These are phyloP conservation scores for Synanthedon formicaeformis DNA, from an alignment of 2,888 invertebrate genomes.

Conservation along the genomic window DNA sequence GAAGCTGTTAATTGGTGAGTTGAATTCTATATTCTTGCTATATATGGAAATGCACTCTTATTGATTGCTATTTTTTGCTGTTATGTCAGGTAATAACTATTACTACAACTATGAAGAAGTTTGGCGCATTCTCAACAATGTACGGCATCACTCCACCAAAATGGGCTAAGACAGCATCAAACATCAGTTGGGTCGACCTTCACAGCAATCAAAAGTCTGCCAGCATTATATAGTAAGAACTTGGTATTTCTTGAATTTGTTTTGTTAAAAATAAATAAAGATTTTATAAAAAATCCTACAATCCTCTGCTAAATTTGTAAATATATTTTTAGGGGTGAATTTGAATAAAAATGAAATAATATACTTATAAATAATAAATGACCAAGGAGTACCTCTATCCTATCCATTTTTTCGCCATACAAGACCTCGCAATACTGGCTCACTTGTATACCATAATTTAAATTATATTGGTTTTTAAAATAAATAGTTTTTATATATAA, in stretches of 20 bases:
- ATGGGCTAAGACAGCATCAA: no score
- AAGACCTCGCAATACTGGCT: no score
- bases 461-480: no score
- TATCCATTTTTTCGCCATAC: neutral
- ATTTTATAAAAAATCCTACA: conserved; percentile 17
- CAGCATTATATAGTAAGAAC: conserved; percentile 59
- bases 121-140: neutral
- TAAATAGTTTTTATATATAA: no score
- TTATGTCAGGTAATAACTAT: conserved; percentile 46
- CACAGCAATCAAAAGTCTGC: conserved; percentile 20
- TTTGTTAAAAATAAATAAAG: conserved; percentile 57
- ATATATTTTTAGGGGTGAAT: conserved; percentile 19
- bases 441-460: no score
- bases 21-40: conserved; percentile 30
- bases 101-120: neutral
- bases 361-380: conserved; percentile 10
- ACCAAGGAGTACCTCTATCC: conserved; percentile 22
- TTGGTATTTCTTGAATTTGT: conserved; percentile 61
- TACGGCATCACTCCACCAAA: no score
- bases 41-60: conserved; percentile 14
- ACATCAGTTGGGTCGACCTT: neutral
- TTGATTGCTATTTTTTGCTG: conserved; percentile 19
- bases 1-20: conserved; percentile 38
- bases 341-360: conserved; percentile 13
- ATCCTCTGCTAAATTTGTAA: conserved; percentile 19